Base-by-base conservation (phyloP, 2,888 invertebrate species). In the Philereme transversata region DNA sequence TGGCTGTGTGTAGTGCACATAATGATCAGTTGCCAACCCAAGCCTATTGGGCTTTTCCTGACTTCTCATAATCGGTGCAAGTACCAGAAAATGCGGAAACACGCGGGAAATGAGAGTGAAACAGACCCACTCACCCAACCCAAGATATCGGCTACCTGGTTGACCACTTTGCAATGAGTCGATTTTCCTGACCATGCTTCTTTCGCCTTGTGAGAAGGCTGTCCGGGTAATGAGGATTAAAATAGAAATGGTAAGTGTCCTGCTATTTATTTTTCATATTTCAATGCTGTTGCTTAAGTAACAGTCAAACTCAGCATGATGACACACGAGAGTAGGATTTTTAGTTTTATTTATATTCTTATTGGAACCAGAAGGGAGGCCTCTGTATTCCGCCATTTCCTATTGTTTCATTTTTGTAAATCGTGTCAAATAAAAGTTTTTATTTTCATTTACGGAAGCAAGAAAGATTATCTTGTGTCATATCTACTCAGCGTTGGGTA, bases 11-110 rank as follows among this genome's bases (percentile, higher is more conserved):
- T 68, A 58, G 36, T 51, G 45, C 7, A 53, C 41, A 33, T 83
- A 82, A 84, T 81, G 74, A 77, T 76, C 77, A 71, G 63, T 71
- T 74, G 63, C 74, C 58, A 62, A 69, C 69, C 22, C 68, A 60
- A 72, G 69, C 73, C 53, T 62, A 62, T 63, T 62, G 56, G 60
- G 65, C 68, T 76, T 73, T 86, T 84, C 83, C 84, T 83, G 80
- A 73, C 83, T 82, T 79, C 77, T 74, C 71, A 67, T 73, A 74
- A 73, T 76, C 70, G 73, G 71, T 72, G 68, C 50, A 33, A 57
- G 69, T 70, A 71, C 68, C 73, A 76, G 80, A 80, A 82, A 83
- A 84, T 69, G 78, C 84, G 83, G 83, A 83, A 84, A 62, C 49
- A 22, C 58, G 45, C 68, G 66, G 79, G 73, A 81, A 81, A 76